Percentiles rank a stretch among this genome's conserved stretches.
Evolutionary conservation across 2,888 invertebrate species (phyloP).

Genomic region (Busseola fusca): DNA sequence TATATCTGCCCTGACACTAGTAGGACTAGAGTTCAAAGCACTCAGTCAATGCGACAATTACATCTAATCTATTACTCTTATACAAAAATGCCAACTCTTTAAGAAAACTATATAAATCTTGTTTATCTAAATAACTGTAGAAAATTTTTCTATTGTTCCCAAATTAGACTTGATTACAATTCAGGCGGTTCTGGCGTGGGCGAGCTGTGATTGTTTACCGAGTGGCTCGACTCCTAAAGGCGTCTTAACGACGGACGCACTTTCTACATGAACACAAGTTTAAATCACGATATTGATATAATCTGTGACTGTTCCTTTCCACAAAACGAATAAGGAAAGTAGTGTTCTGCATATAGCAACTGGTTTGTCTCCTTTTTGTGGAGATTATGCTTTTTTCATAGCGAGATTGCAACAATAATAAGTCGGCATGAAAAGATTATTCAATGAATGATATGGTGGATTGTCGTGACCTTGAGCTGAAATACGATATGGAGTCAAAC

Average conservation of each 20-base stretch:
- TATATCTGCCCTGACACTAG: conserved; percentile 24
- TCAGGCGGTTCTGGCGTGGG: conserved; percentile 65
- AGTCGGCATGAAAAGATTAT: conserved; percentile 28
- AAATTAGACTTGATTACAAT: conserved; percentile 70
- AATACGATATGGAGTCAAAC: conserved; percentile 59
- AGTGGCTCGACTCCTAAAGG: conserved; percentile 64
- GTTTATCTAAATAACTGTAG: conserved; percentile 57
- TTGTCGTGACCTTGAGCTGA: conserved; percentile 63
- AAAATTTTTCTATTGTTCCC: conserved; percentile 69
- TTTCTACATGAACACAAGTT: conserved; percentile 68
- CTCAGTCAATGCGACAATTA: conserved; percentile 29
- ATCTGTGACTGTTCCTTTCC: conserved; percentile 51
- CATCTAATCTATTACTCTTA: conserved; percentile 22
- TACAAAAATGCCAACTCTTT: conserved; percentile 19
- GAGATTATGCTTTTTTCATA: conserved; percentile 29
- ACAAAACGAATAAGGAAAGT: conserved; percentile 46
- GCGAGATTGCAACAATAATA: conserved; percentile 26
- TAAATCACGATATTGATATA: conserved; percentile 64
- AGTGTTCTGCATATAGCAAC: conserved; percentile 41
- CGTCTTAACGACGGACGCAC: conserved; percentile 63
- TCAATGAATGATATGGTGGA: conserved; percentile 48
- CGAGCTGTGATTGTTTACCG: conserved; percentile 63
- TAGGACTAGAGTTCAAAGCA: conserved; percentile 41
- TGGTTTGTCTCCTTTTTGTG: conserved; percentile 21
- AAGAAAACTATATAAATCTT: conserved; percentile 13